Evolutionary conservation across 2,888 invertebrate genomes (phyloP).

Genomic region (Dione vanillae): DNA sequence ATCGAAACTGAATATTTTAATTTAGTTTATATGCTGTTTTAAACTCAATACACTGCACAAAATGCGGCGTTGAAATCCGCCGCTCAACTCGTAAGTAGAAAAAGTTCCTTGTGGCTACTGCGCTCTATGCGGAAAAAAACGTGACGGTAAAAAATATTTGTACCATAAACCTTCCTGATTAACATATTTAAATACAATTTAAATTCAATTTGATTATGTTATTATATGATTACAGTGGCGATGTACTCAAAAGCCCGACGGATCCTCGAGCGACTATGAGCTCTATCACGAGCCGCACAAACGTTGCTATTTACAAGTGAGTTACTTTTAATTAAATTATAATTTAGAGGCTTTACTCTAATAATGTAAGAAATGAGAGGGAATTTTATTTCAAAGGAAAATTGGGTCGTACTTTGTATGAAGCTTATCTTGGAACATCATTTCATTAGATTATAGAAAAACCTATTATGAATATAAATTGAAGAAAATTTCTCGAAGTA

Average conservation of each 20-base stretch:
- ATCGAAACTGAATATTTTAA: no score
- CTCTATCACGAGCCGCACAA: slow-evolving; percentile 79
- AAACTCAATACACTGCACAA: no score
- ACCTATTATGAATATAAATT: no score
- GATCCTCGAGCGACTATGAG: slow-evolving; percentile 79
- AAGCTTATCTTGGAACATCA: not conserved
- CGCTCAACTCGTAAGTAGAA: no score
- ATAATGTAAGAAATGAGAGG: not conserved
- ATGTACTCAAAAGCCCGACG: slow-evolving; percentile 73
- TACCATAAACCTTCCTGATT: not conserved
- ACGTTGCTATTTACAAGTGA: slow-evolving; percentile 77
- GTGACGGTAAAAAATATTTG: not conserved
- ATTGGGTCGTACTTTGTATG: not conserved
- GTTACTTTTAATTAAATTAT: slow-evolving; percentile 31
- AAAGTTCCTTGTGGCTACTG: not conserved
- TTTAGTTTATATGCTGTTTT: no score
- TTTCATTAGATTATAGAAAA: not conserved
- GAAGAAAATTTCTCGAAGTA: no score
- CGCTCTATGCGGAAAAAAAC: not conserved
- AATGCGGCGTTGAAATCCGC: no score
- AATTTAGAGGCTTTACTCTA: slow-evolving; percentile 9
- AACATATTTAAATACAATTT: not conserved
- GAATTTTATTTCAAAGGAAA: not conserved
- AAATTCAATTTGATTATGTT: not conserved
- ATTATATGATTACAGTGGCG: slow-evolving; percentile 64